Conservation (phyloP, 2,888 invertebrate genomes). For the Cerastoderma edule region DNA sequence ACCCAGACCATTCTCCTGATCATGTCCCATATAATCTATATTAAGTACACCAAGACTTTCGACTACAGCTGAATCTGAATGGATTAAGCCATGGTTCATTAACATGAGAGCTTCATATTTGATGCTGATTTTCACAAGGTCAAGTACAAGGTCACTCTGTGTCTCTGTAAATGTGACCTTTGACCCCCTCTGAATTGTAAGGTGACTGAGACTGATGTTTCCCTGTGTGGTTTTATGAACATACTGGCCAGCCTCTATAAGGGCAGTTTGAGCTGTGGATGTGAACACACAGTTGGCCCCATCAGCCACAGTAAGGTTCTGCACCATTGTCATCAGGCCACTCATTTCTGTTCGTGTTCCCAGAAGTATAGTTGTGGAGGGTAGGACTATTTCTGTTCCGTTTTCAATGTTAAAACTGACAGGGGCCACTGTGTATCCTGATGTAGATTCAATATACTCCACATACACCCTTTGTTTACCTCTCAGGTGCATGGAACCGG, state of each 20-base stretch:
- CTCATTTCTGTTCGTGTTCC: slow-evolving; percentile 69
- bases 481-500: slow-evolving; percentile 68
- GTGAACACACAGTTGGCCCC: slow-evolving; percentile 66
- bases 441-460: slow-evolving; percentile 69
- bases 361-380: slow-evolving; percentile 68
- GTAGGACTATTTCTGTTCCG: slow-evolving; percentile 65
- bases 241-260: slow-evolving; percentile 65
- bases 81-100: slow-evolving; percentile 69
- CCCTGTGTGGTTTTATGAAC: slow-evolving; percentile 66
- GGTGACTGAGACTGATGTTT: slow-evolving; percentile 66
- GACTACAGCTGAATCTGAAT: slow-evolving; percentile 66
- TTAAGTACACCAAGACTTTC: slow-evolving; percentile 69
- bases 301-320: slow-evolving; percentile 74
- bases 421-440: slow-evolving; percentile 75
- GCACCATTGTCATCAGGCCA: slow-evolving; percentile 70
- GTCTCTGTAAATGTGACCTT: slow-evolving; percentile 61
- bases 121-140: slow-evolving; percentile 62
- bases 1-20: slow-evolving; percentile 62
- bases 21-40: slow-evolving; percentile 65
- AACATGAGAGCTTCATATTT: slow-evolving; percentile 68
- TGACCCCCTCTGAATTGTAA: slow-evolving; percentile 72
- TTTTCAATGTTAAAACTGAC: slow-evolving; percentile 71
- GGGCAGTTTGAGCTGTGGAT: slow-evolving; percentile 72
- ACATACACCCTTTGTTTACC: slow-evolving; percentile 64
- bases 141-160: slow-evolving; percentile 52